Evolutionary conservation across 2,888 invertebrate species (phyloP).

Genomic region (Himalopsyche tibetana): DNA sequence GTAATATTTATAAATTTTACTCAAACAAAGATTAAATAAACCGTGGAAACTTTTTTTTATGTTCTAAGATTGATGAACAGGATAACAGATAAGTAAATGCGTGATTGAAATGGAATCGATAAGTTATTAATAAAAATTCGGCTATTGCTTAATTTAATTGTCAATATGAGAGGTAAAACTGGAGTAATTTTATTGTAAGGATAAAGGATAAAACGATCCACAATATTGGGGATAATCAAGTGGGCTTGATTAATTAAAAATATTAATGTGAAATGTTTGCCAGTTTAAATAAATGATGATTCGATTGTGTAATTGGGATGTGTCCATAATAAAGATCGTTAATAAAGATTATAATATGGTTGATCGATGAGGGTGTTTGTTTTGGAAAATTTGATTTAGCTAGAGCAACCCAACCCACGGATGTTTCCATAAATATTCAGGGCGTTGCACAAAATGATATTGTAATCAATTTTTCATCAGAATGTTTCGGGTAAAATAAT

Average conservation of each 20-base stretch:
- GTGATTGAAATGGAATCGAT: not conserved
- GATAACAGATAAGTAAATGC: too few species aligned
- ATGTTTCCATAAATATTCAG: not conserved
- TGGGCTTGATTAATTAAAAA: slow-evolving; percentile 8
- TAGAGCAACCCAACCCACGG: not conserved
- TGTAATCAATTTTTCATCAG: not conserved
- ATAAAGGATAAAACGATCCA: not conserved
- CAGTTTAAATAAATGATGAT: slow-evolving; percentile 8
- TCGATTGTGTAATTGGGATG: not conserved
- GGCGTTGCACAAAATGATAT: not conserved
- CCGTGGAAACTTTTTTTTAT: too few species aligned
- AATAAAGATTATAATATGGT: slow-evolving; percentile 16
- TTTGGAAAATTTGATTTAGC: slow-evolving; percentile 14
- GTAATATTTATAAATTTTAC: too few species aligned
- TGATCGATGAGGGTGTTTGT: slow-evolving; percentile 30
- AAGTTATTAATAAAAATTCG: not conserved
- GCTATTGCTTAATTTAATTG: not conserved
- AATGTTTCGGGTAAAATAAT: not conserved
- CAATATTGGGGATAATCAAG: slow-evolving; percentile 6
- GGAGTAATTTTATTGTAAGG: not conserved
- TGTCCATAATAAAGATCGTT: slow-evolving; percentile 31
- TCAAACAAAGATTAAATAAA: too few species aligned
- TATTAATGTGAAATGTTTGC: slow-evolving; percentile 1
- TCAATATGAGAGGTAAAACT: not conserved
- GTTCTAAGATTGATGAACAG: too few species aligned